phyloP scores from a whole-genome alignment of 2,888 invertebrate genomes.

The Troides aeacus region DNA sequence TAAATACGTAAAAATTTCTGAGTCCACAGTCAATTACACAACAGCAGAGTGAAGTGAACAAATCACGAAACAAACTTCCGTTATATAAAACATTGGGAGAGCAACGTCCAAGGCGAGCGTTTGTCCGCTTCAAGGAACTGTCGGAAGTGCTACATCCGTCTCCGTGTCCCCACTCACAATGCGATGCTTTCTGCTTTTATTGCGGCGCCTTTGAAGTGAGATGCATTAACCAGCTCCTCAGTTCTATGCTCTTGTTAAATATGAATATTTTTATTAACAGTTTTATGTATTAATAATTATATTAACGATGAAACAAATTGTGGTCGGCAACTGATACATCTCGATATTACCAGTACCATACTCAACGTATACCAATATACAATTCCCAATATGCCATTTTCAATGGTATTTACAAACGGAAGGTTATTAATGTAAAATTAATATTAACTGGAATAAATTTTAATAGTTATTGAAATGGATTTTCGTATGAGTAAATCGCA shows the following conservation, averaged over 20 bases:
- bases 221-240: slow-evolving; percentile 6
- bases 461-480: no score
- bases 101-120: slow-evolving; percentile 17
- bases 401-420: background rate
- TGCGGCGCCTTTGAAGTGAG: slow-evolving; percentile 11
- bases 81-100: slow-evolving; percentile 12
- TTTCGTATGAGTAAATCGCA: no score
- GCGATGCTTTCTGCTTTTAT: slow-evolving; percentile 19
- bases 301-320: background rate
- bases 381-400: background rate
- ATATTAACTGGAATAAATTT: no score
- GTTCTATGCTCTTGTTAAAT: background rate
- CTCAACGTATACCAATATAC: no score
- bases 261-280: background rate
- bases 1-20: background rate
- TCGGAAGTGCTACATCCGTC: slow-evolving; percentile 26
- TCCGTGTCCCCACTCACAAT: slow-evolving; percentile 13
- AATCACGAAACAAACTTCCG: slow-evolving; percentile 24
- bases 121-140: slow-evolving; percentile 29
- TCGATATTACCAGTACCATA: background rate
- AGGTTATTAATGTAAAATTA: no score
- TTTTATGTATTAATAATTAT: background rate
- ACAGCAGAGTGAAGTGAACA: slow-evolving; percentile 1
- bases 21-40: background rate
- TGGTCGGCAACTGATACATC: background rate